Evolutionary conservation across 2,888 invertebrate genomes (phyloP).

Genomic region (Mechanitis mazaeus): DNA sequence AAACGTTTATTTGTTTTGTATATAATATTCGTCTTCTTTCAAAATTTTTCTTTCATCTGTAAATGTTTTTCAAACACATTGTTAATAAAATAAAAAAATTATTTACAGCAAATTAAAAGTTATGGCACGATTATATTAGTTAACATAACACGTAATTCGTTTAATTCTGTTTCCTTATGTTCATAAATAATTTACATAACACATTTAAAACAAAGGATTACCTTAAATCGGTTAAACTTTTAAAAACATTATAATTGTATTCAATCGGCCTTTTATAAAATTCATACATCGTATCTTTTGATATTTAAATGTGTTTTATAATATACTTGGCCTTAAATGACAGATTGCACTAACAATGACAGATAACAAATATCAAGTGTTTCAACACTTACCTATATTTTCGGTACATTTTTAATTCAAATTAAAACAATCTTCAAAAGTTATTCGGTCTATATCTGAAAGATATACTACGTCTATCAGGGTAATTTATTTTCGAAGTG

Average conservation of each 20-base stretch:
- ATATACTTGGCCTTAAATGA: no score
- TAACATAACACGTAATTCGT: constrained; percentile 25
- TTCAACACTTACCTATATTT: background rate
- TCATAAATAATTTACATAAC: background rate
- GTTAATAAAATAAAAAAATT: background rate
- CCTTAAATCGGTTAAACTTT: constrained; percentile 4
- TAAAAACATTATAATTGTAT: constrained; percentile 1
- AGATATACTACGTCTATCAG: constrained; percentile 50
- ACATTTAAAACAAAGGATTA: constrained; percentile 2
- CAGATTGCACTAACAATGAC: no score
- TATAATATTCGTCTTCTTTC: no score
- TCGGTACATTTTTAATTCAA: background rate
- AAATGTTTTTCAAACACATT: no score
- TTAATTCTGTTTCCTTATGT: constrained; percentile 18
- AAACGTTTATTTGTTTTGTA: no score
- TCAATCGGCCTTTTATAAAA: background rate
- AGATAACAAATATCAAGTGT: no score
- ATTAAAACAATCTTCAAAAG: constrained; percentile 6
- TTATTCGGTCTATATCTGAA: constrained; percentile 47
- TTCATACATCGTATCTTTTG: background rate
- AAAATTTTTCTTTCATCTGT: no score
- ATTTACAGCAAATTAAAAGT: constrained; percentile 8
- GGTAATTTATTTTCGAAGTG: constrained; percentile 36
- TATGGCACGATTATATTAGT: background rate
- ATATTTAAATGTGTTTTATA: background rate